A percentile compares a stretch with the other conserved stretches of the same genome.
These are phyloP conservation scores for Alligator mississippiensis DNA, from an alignment of 2,113 vertebrate genomes.

Conservation along the genomic window DNA sequence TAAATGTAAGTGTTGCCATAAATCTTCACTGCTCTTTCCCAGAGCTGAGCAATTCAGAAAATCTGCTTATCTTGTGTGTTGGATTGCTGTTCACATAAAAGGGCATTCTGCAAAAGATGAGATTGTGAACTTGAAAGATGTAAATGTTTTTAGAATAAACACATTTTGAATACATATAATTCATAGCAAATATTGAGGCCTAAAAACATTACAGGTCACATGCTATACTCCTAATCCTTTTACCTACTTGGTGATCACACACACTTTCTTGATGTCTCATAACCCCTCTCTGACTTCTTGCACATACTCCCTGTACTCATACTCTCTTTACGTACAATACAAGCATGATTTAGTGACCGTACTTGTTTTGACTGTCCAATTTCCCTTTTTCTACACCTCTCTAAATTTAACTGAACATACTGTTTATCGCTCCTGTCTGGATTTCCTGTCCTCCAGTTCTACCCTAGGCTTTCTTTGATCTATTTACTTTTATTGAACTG, in stretches of 20 bases:
- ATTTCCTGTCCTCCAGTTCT: not conserved
- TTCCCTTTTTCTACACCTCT: not conserved
- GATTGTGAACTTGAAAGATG: not conserved
- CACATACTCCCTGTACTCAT: not conserved
- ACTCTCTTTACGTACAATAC: not conserved
- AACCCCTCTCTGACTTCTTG: fast-evolving
- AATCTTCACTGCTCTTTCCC: not conserved
- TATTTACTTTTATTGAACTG: not conserved
- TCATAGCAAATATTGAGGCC: not conserved
- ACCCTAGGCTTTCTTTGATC: not conserved
- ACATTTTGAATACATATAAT: not conserved
- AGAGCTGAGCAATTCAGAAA: not conserved
- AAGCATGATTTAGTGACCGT: not conserved
- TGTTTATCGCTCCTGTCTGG: not conserved
- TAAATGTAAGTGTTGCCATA: not conserved
- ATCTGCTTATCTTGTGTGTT: not conserved
- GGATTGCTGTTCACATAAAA: not conserved
- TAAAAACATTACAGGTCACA: not conserved
- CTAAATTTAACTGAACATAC: not conserved
- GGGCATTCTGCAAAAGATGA: not conserved
- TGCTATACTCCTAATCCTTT: not conserved
- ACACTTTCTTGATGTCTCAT: not conserved
- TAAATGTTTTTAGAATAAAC: not conserved
- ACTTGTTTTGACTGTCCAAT: not conserved
- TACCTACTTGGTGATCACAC: not conserved